Conservation (phyloP, 2,797 vertebrate species). For the Avahi laniger region DNA sequence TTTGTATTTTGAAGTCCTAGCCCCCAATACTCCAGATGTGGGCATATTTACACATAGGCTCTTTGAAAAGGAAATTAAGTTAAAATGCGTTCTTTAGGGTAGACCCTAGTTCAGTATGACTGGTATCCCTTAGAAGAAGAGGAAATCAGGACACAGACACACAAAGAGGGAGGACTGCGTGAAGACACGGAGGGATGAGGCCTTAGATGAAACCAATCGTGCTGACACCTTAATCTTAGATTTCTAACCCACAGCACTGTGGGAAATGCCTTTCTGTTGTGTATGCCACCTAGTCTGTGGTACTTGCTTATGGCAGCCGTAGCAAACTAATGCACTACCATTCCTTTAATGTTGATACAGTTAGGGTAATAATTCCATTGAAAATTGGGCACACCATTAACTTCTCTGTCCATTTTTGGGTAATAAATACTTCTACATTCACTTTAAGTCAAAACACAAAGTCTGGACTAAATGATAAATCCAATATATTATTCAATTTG, state of each 20-base stretch:
- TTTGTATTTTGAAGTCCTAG: background rate
- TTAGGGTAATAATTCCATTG: background rate
- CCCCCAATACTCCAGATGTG: background rate
- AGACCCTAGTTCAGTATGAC: background rate
- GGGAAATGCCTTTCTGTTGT: background rate
- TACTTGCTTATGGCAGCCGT: background rate
- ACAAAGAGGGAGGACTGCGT: fast-evolving
- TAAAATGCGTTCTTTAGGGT: background rate
- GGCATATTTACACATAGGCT: background rate
- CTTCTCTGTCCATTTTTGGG: background rate
- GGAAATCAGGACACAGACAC: background rate
- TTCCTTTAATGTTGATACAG: background rate
- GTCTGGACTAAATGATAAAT: background rate
- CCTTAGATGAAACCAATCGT: background rate
- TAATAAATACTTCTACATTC: background rate
- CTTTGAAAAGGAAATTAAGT: background rate
- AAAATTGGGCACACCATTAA: background rate
- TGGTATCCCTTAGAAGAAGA: background rate
- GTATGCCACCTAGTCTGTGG: background rate
- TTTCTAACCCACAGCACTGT: background rate
- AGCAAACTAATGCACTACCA: background rate
- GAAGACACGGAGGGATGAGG: background rate
- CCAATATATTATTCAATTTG: background rate
- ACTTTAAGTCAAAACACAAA: background rate
- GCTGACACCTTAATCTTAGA: background rate